A percentile compares a stretch with the other conserved stretches of the same genome.
Conservation (phyloP, 2,113 vertebrate species). For the Danionella cerebrum region DNA sequence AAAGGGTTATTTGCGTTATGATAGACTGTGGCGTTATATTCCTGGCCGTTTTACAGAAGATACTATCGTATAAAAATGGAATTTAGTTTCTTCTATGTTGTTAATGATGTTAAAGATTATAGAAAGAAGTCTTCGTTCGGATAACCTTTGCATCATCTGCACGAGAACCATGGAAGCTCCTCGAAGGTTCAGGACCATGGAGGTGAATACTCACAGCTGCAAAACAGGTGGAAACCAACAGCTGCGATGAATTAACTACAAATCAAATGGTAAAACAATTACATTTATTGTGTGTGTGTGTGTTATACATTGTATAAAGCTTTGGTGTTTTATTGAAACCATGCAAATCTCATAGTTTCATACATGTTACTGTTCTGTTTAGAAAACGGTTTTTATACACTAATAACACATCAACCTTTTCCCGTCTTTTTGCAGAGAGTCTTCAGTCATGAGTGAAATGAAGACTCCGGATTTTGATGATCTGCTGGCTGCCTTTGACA, state of each 20-base stretch:
- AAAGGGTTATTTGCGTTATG: no score
- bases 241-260: conserved; percentile 32
- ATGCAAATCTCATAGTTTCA: no score
- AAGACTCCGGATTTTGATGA: conserved; percentile 98
- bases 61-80: no score
- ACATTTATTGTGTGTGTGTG: background rate
- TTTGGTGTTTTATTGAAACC: no score
- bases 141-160: background rate
- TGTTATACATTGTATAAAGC: no score
- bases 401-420: no score
- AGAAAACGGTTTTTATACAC: no score
- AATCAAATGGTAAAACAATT: conserved; percentile 48
- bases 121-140: background rate
- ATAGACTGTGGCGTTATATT: no score
- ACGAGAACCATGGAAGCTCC: background rate
- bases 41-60: no score
- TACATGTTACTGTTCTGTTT: no score
- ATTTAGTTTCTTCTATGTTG: no score
- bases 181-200: background rate
- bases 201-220: background rate
- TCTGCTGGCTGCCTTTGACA: conserved; percentile 96
- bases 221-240: conserved; percentile 8
- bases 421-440: conserved; percentile 39
- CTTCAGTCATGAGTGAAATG: conserved; percentile 94
- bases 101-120: background rate